Conservation (phyloP, 2,113 vertebrate genomes). For the Saccopteryx bilineata region DNA sequence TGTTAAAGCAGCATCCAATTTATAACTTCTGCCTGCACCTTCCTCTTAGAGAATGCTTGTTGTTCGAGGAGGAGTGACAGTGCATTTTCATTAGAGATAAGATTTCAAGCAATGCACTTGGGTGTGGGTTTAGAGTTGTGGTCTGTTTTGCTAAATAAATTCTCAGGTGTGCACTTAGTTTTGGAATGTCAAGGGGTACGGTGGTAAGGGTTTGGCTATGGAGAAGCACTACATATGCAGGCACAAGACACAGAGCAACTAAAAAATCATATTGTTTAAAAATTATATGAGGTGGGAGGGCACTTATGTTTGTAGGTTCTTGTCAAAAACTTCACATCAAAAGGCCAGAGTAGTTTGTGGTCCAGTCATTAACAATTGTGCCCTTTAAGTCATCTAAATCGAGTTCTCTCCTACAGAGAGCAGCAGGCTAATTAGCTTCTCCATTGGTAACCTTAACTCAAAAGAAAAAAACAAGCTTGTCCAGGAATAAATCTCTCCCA, state of each 20-base stretch:
- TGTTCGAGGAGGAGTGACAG: constrained; percentile 13
- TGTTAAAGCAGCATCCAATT: not conserved
- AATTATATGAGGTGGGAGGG: not conserved
- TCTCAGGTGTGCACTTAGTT: not conserved
- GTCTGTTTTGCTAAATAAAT: constrained; percentile 27
- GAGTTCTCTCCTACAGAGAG: constrained; percentile 44
- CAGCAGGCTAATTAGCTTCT: constrained; percentile 70
- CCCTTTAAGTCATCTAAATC: constrained; percentile 64
- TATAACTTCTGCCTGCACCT: not conserved
- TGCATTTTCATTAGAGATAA: constrained; percentile 41
- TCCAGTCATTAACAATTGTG: constrained; percentile 74
- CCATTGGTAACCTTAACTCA: constrained; percentile 65
- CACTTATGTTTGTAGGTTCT: not conserved
- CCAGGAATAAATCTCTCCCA: not conserved
- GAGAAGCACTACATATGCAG: not conserved
- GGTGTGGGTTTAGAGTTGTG: not conserved
- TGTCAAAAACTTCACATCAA: not conserved
- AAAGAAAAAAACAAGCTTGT: constrained; percentile 63
- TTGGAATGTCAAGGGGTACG: constrained; percentile 14
- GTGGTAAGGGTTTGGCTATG: not conserved
- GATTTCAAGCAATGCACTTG: constrained; percentile 42
- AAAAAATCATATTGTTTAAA: constrained; percentile 9
- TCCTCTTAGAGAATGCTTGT: not conserved
- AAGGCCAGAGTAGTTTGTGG: not conserved
- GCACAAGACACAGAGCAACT: not conserved